Conservation (phyloP, 2,113 vertebrate genomes). For the Xenopus borealis region DNA sequence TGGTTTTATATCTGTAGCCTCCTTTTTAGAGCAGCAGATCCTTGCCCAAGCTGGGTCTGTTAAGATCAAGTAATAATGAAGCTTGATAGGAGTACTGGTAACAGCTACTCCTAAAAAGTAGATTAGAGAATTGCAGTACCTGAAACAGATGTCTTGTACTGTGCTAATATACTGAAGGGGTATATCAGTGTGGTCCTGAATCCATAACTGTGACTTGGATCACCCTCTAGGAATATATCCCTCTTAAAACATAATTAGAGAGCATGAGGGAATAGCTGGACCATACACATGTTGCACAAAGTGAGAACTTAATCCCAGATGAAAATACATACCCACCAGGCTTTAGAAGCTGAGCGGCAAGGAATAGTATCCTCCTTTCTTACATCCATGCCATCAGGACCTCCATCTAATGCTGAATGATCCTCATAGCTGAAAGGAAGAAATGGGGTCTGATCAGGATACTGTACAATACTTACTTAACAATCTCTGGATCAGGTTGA, state of each 20-base stretch:
- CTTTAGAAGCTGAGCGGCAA: slow-evolving; percentile 75
- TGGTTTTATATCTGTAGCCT: too few species aligned
- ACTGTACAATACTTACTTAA: too few species aligned
- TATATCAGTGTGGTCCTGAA: slow-evolving; percentile 58
- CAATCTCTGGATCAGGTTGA: slow-evolving; percentile 56
- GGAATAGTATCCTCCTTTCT: slow-evolving; percentile 74
- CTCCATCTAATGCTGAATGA: slow-evolving; percentile 81
- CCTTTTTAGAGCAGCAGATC: too few species aligned
- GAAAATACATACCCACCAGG: slow-evolving; percentile 70
- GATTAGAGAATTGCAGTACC: slow-evolving; percentile 49
- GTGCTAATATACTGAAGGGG: slow-evolving; percentile 63
- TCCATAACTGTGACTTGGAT: slow-evolving; percentile 81
- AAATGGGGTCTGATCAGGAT: background rate
- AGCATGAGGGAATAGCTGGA: background rate
- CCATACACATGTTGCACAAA: background rate
- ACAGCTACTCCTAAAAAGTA: too few species aligned
- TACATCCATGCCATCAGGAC: slow-evolving; percentile 78
- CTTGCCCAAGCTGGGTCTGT: too few species aligned
- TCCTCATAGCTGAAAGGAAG: slow-evolving; percentile 80
- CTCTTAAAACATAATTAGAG: slow-evolving; percentile 57
- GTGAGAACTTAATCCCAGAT: background rate
- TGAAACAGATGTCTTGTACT: slow-evolving; percentile 76
- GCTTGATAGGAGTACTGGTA: too few species aligned
- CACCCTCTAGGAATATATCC: slow-evolving; percentile 86
- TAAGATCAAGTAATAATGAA: too few species aligned